A percentile compares a stretch with the other conserved stretches of the same genome.
These are phyloP conservation scores for Cygnus olor DNA, from an alignment of 2,797 vertebrate genomes.

Conservation along the genomic window DNA sequence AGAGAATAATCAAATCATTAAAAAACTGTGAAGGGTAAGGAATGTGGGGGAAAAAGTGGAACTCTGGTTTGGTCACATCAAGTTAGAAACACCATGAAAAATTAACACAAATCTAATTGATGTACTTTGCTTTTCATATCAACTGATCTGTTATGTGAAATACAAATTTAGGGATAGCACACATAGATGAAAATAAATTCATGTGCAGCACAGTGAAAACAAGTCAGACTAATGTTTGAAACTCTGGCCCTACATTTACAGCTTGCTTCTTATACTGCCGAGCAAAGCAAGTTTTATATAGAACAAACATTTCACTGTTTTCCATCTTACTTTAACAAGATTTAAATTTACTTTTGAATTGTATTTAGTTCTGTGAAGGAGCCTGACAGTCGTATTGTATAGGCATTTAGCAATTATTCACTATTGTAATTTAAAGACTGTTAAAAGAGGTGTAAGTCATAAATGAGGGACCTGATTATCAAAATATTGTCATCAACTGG, in stretches of 20 bases:
- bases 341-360: slow-evolving; percentile 71
- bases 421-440: neutral
- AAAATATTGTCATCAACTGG: neutral
- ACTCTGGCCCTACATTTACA: neutral
- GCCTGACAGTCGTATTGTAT: slow-evolving; percentile 30
- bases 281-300: slow-evolving; percentile 2
- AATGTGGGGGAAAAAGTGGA: neutral
- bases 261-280: neutral
- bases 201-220: neutral
- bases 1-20: neutral
- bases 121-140: neutral
- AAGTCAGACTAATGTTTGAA: neutral
- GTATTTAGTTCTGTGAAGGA: slow-evolving; percentile 61
- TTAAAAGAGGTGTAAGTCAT: neutral
- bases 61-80: neutral
- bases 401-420: slow-evolving; percentile 43
- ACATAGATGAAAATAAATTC: neutral
- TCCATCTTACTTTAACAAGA: slow-evolving; percentile 68
- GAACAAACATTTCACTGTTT: slow-evolving; percentile 62
- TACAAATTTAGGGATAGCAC: neutral
- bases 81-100: neutral
- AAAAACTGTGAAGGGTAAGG: neutral
- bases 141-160: neutral
- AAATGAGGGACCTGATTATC: neutral
- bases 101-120: neutral